Conservation (phyloP, 2,888 invertebrate genomes). For the Abrostola tripartita region DNA sequence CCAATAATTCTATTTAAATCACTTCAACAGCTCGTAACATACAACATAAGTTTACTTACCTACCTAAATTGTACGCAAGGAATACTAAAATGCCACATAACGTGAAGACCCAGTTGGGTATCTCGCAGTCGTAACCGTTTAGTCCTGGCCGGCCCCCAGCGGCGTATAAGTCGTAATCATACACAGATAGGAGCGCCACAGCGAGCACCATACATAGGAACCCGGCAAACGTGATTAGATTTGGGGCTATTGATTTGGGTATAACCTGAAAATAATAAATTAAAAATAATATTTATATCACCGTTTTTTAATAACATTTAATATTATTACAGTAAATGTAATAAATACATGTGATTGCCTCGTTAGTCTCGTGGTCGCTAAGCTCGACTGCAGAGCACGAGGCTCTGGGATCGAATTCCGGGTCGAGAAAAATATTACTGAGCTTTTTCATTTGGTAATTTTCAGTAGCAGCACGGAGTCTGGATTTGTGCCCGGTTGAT, state of each 20-base stretch:
- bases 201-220: constrained; percentile 96
- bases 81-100: constrained; percentile 95
- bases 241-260: constrained; percentile 98
- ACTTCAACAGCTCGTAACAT: background rate
- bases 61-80: constrained; percentile 97
- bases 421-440: too few species aligned
- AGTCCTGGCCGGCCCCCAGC: constrained; percentile 65
- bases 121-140: constrained; percentile 59
- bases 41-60: constrained; percentile 57
- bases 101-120: constrained; percentile 96
- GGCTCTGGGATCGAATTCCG: too few species aligned
- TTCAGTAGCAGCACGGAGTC: too few species aligned
- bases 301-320: too few species aligned
- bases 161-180: constrained; percentile 94
- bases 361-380: too few species aligned
- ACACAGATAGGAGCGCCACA: constrained; percentile 92
- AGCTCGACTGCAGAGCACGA: too few species aligned
- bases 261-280: constrained; percentile 90
- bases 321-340: too few species aligned
- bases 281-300: too few species aligned
- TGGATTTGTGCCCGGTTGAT: too few species aligned
- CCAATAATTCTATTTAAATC: too few species aligned
- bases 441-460: too few species aligned
- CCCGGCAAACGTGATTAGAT: constrained; percentile 97
- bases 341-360: too few species aligned